Conservation (phyloP, 1,140 invertebrate species). For the Sminthurides bifidus region DNA sequence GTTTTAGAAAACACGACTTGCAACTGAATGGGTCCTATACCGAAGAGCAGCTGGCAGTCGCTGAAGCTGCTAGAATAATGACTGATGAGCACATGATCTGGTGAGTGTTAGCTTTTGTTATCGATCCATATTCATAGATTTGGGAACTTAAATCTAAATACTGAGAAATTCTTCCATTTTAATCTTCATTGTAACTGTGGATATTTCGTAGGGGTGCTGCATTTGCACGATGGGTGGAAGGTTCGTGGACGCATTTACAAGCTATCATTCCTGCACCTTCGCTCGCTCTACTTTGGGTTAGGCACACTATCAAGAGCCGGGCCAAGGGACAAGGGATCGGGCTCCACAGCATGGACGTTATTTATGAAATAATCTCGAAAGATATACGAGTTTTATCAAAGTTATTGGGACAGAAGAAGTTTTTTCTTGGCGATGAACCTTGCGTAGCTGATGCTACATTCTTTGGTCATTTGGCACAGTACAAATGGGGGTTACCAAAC, state of each 20-base stretch:
- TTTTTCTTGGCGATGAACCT: conserved; percentile 37
- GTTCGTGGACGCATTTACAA: no score
- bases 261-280: background rate
- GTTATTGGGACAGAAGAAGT: conserved; percentile 31
- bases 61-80: conserved; percentile 35
- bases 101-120: conserved; percentile 1
- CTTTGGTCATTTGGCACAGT: conserved; percentile 38
- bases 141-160: background rate
- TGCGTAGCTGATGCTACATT: conserved; percentile 38
- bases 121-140: background rate
- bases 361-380: conserved; percentile 12
- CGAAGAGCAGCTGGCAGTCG: background rate
- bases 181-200: no score
- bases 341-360: conserved; percentile 18
- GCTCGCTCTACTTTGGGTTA: background rate
- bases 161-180: no score
- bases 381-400: conserved; percentile 15
- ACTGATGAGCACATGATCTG: conserved; percentile 39
- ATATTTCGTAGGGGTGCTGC: background rate
- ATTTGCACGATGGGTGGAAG: conserved; percentile 1
- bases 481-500: conserved; percentile 38
- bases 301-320: background rate
- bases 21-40: background rate
- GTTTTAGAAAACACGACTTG: background rate
- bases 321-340: conserved; percentile 24